Evolutionary conservation across 2,797 vertebrate genomes (phyloP).

Genomic region (Parauchenoglanis punctatus): DNA sequence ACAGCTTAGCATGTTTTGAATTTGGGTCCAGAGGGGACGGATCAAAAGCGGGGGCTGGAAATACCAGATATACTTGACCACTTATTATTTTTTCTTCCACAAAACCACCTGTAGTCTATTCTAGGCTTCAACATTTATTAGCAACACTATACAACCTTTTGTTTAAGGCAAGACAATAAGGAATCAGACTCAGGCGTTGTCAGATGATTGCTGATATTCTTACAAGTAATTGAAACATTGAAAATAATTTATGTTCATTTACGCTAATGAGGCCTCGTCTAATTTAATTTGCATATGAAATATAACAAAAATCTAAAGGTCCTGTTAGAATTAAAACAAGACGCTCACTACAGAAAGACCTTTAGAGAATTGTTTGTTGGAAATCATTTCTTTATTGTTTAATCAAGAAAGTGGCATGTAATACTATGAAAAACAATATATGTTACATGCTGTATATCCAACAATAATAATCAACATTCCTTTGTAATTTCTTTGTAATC

Average conservation of each 20-base stretch:
- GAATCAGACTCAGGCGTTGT: background rate
- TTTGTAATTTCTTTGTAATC: background rate
- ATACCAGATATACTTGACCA: background rate
- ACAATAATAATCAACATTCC: background rate
- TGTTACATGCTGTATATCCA: background rate
- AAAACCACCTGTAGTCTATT: background rate
- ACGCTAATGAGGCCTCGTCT: background rate
- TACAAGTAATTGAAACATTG: background rate
- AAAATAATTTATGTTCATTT: background rate
- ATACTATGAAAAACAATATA: too few species aligned
- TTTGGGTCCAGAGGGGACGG: background rate
- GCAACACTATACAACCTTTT: background rate
- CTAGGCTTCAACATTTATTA: background rate
- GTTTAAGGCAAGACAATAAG: background rate
- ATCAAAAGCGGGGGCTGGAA: background rate
- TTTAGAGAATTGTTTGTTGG: background rate
- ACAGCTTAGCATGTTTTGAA: conserved; percentile 15
- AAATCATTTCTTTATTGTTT: background rate
- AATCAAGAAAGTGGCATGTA: background rate
- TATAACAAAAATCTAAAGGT: background rate
- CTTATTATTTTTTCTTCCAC: background rate
- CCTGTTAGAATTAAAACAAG: background rate
- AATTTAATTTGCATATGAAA: background rate
- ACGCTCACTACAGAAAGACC: background rate
- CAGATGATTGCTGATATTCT: background rate